A percentile compares a stretch with the other conserved stretches of the same genome.
Evolutionary conservation across 2,888 invertebrate genomes (phyloP).

Genomic region (Antheraea yamamai): DNA sequence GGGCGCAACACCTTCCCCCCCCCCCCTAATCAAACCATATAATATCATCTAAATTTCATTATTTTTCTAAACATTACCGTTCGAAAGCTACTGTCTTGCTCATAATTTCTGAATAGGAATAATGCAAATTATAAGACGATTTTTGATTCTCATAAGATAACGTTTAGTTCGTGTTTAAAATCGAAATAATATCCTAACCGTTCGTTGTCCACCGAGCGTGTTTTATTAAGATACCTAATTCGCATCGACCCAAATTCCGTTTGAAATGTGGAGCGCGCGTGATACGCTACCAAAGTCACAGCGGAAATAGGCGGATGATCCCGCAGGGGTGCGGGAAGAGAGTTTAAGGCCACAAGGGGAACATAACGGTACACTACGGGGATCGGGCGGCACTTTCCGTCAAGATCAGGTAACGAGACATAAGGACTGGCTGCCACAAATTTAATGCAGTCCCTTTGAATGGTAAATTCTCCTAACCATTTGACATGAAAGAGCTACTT

Average conservation of each 20-base stretch:
- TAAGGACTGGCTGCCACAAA: constrained; percentile 2
- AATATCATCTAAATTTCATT: too few relatives aligned
- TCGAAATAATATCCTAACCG: not conserved
- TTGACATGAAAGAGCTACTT: too few relatives aligned
- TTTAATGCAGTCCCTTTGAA: not conserved
- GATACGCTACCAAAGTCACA: constrained; percentile 41
- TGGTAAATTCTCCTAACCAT: not conserved
- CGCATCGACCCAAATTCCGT: constrained; percentile 70
- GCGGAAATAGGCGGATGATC: constrained; percentile 65
- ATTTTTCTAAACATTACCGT: too few relatives aligned
- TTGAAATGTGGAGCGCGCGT: constrained; percentile 57
- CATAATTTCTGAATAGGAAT: too few relatives aligned
- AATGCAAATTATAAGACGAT: not conserved
- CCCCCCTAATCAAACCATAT: too few relatives aligned
- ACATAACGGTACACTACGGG: constrained; percentile 32
- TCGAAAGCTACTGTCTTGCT: too few relatives aligned
- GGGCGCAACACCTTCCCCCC: too few relatives aligned
- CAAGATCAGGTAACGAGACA: constrained; percentile 27
- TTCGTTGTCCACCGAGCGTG: constrained; percentile 51
- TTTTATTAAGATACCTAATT: constrained; percentile 64
- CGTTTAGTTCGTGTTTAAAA: not conserved
- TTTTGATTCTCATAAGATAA: too few relatives aligned
- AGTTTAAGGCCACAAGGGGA: constrained; percentile 59
- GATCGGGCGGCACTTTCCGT: constrained; percentile 38
- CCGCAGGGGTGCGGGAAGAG: constrained; percentile 50